Evolutionary conservation across 2,797 vertebrate genomes (phyloP).

Genomic region (Denticeps clupeoides): DNA sequence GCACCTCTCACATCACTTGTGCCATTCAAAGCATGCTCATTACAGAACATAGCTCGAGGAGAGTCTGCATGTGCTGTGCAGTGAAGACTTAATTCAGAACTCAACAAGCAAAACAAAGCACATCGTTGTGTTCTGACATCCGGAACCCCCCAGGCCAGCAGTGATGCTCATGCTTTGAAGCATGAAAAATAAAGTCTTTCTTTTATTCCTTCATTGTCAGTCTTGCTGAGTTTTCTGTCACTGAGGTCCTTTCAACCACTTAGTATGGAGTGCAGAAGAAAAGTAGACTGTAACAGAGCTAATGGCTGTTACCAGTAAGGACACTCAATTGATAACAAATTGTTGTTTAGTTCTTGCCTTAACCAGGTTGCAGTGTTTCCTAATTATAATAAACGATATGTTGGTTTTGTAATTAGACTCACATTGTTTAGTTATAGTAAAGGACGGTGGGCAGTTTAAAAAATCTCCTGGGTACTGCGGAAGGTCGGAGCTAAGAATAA

Average conservation of each 20-base stretch:
- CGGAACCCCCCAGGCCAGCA: slow-evolving; percentile 19
- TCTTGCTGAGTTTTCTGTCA: slow-evolving; percentile 23
- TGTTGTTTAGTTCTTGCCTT: too few relatives aligned
- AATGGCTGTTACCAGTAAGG: too few relatives aligned
- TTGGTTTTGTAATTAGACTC: too few relatives aligned
- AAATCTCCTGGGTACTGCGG: too few relatives aligned
- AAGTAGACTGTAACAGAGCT: not conserved
- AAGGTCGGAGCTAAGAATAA: too few relatives aligned
- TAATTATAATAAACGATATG: too few relatives aligned
- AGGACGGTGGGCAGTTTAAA: too few relatives aligned
- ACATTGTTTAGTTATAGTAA: too few relatives aligned
- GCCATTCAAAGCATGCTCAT: too few relatives aligned
- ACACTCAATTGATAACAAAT: too few relatives aligned
- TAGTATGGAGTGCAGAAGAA: not conserved
- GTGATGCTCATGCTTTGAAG: slow-evolving; percentile 33
- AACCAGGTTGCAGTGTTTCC: too few relatives aligned
- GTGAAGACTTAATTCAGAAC: slow-evolving; percentile 16
- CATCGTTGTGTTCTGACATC: slow-evolving; percentile 33
- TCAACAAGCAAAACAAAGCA: slow-evolving; percentile 27
- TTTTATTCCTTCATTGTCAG: slow-evolving; percentile 20
- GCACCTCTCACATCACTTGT: too few relatives aligned
- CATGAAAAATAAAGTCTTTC: slow-evolving; percentile 30
- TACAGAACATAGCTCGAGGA: slow-evolving; percentile 1
- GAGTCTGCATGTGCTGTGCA: slow-evolving; percentile 10
- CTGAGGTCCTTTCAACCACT: slow-evolving; percentile 23